Evolutionary conservation across 2,113 vertebrate genomes (phyloP).

Genomic region (Suncus etruscus): DNA sequence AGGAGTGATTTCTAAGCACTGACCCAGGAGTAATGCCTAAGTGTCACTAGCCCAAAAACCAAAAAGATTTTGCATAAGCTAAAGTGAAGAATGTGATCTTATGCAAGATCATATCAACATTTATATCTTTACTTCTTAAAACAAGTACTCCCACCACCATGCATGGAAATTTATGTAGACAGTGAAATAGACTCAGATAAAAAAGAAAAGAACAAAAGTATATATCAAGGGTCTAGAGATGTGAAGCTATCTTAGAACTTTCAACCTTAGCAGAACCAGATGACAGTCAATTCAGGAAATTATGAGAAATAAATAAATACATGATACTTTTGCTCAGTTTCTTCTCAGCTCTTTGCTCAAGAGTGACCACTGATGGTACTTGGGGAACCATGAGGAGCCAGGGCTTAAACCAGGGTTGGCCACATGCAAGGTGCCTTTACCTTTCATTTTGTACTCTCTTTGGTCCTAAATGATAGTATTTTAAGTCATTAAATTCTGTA

Average conservation of each 20-base stretch:
- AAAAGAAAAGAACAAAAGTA: background rate
- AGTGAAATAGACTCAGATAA: background rate
- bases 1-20: too few species aligned
- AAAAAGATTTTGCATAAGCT: background rate
- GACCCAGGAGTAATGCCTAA: too few species aligned
- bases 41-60: too few species aligned
- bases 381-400: too few species aligned
- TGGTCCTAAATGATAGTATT: background rate
- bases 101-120: background rate
- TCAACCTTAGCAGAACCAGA: background rate
- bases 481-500: background rate
- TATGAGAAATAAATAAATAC: conserved; percentile 31
- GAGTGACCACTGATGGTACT: too few species aligned
- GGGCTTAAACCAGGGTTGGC: too few species aligned
- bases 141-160: background rate
- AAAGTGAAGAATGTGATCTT: background rate
- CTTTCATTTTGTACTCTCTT: background rate
- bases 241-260: background rate
- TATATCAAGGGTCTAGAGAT: background rate
- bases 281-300: background rate
- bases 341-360: too few species aligned
- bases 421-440: too few species aligned
- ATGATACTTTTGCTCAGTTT: background rate
- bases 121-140: background rate
- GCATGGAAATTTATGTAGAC: background rate